Conservation (phyloP, 1,140 invertebrate species). For the Spodoptera frugiperda region DNA sequence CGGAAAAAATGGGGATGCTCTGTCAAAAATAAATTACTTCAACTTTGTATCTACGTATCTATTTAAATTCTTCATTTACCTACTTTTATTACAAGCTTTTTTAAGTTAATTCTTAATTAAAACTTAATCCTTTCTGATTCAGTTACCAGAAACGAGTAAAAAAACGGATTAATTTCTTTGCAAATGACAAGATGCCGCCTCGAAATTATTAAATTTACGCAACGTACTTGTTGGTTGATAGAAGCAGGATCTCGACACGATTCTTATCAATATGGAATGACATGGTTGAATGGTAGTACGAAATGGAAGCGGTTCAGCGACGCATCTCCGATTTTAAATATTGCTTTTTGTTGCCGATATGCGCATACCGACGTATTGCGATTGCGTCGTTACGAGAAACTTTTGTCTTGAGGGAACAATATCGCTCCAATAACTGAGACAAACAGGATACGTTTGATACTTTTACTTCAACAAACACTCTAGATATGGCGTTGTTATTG, state of each 20-base stretch:
- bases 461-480: constrained; percentile 4
- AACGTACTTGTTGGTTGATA: not conserved
- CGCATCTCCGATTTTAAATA: constrained; percentile 11
- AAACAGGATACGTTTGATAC: constrained; percentile 1
- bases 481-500: not conserved
- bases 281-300: not conserved
- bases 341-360: not conserved
- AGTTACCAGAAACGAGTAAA: no score
- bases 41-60: no score
- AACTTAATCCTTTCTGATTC: no score
- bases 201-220: not conserved
- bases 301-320: not conserved
- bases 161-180: not conserved
- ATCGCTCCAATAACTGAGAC: constrained; percentile 2
- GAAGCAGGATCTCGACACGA: not conserved
- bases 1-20: no score
- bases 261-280: constrained; percentile 11
- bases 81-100: no score
- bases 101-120: no score
- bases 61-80: no score
- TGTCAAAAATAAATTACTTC: no score
- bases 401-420: not conserved
- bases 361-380: not conserved
- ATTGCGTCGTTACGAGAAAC: constrained; percentile 13
- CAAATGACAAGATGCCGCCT: not conserved